A percentile compares a stretch with the other conserved stretches of the same genome.
These are phyloP conservation scores for Nebria salina DNA, from an alignment of 2,888 invertebrate genomes.

Conservation along the genomic window DNA sequence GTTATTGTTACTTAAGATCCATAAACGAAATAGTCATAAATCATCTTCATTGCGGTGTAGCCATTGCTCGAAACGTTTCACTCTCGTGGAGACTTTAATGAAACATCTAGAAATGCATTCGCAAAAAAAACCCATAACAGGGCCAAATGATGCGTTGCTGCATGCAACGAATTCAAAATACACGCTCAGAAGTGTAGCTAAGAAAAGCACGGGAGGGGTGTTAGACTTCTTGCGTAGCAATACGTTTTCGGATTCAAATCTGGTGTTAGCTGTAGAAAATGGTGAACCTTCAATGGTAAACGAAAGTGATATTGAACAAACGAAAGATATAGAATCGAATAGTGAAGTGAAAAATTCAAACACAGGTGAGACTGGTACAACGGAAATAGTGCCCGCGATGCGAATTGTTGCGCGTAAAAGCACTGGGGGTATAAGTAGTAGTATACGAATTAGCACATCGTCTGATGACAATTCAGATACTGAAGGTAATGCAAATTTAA, in stretches of 20 bases:
- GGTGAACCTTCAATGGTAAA: background rate
- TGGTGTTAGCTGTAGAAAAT: background rate
- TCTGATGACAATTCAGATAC: background rate
- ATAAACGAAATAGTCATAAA: constrained; percentile 30
- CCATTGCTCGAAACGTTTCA: constrained; percentile 26
- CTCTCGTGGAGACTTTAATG: constrained; percentile 29
- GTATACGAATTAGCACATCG: background rate
- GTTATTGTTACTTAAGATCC: background rate
- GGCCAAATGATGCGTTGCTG: too few species aligned
- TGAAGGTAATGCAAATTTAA: too few species aligned
- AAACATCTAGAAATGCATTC: constrained; percentile 26
- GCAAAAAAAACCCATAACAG: background rate
- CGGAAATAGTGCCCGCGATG: background rate
- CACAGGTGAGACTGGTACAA: background rate
- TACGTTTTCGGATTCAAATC: background rate
- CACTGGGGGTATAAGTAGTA: background rate
- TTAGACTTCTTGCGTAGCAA: background rate
- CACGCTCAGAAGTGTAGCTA: background rate
- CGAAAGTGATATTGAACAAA: background rate
- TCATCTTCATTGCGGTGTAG: constrained; percentile 25
- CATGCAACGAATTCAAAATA: background rate
- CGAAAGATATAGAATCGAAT: too few species aligned
- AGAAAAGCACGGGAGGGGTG: background rate
- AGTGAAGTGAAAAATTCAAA: background rate
- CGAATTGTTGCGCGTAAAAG: background rate